phyloP scores from a whole-genome alignment of 2,888 invertebrate species.

The Drosophila picticornis region DNA sequence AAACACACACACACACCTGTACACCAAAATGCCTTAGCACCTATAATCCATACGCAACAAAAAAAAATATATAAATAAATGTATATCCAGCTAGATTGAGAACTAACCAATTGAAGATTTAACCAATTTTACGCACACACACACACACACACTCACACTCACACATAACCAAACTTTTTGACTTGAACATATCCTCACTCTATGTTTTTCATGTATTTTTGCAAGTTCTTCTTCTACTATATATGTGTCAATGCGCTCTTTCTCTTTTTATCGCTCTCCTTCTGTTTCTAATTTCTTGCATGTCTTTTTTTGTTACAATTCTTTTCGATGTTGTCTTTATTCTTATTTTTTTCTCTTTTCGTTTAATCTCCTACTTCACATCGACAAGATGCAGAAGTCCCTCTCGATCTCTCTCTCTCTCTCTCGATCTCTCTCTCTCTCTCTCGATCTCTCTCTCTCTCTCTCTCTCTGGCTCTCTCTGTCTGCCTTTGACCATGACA shows the following conservation, averaged over 20 bases:
- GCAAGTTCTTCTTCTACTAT: slow-evolving; percentile 49
- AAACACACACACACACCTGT: slow-evolving; percentile 14
- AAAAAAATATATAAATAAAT: slow-evolving; percentile 10
- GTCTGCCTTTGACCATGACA: slow-evolving; percentile 19
- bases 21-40: slow-evolving; percentile 51
- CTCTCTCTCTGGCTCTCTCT: slow-evolving; percentile 14
- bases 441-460: slow-evolving; percentile 5
- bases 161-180: slow-evolving; percentile 42
- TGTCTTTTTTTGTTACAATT: slow-evolving; percentile 36
- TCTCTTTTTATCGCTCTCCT: slow-evolving; percentile 14
- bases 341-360: slow-evolving; percentile 15
- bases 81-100: slow-evolving; percentile 74
- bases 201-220: slow-evolving; percentile 39
- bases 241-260: slow-evolving; percentile 45
- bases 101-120: slow-evolving; percentile 50
- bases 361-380: slow-evolving; percentile 23
- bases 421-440: slow-evolving; percentile 14
- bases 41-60: slow-evolving; percentile 34
- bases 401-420: slow-evolving; percentile 4
- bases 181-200: slow-evolving; percentile 35
- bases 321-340: slow-evolving; percentile 51
- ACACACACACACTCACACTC: slow-evolving; percentile 30
- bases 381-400: slow-evolving; percentile 35
- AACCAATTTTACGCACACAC: slow-evolving; percentile 32
- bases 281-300: slow-evolving; percentile 49